Evolutionary conservation across 2,113 vertebrate species (phyloP).

Genomic region (Stercorarius parasiticus): DNA sequence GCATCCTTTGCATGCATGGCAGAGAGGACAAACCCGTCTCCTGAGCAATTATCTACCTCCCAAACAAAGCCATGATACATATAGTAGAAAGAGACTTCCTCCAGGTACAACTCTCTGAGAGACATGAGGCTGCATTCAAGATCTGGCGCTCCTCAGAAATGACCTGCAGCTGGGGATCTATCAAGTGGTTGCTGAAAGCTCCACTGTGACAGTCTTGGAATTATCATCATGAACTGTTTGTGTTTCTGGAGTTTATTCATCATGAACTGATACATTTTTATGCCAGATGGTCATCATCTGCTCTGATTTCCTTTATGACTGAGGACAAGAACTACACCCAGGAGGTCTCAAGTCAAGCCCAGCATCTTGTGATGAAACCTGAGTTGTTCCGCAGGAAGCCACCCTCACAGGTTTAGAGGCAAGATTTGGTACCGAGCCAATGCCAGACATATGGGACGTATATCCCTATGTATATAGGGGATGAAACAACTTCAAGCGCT

Average conservation of each 20-base stretch:
- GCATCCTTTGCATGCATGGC: background rate
- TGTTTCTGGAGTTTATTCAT: background rate
- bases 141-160: background rate
- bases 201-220: background rate
- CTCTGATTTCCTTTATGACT: background rate
- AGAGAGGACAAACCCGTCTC: background rate
- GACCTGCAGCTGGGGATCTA: background rate
- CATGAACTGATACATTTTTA: background rate
- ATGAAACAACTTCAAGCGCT: background rate
- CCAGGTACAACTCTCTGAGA: background rate
- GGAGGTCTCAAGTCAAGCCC: background rate
- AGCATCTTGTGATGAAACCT: background rate
- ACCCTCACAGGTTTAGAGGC: background rate
- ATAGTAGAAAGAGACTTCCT: background rate
- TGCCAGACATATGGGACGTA: accelerated
- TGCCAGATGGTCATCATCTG: background rate
- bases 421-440: background rate
- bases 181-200: background rate
- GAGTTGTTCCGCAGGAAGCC: background rate
- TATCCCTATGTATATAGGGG: background rate
- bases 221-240: background rate
- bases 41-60: background rate
- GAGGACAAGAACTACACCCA: background rate
- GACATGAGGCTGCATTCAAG: background rate
- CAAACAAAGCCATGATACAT: background rate